Evolutionary conservation across 1,140 invertebrate genomes (phyloP), one percentile per base, ranked within the genome.

Genomic region (Maniola jurtina): DNA sequence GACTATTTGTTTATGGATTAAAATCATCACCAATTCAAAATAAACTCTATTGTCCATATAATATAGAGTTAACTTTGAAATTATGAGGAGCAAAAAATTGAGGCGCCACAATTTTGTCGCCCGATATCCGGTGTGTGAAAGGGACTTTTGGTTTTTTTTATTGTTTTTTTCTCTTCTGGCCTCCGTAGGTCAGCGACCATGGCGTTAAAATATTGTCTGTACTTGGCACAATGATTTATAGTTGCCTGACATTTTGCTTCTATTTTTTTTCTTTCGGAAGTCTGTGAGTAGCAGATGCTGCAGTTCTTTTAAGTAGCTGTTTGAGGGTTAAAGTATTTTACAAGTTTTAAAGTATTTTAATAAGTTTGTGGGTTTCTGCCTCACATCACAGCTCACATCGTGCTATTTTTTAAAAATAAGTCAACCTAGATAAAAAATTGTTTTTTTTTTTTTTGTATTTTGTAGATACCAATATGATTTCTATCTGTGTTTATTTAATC

Each of bases 71-170:
- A 56, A 35, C 68, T 79, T 78, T 76, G 16, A 52, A 42, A 38
- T 71, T 63, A 36, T 45, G 52, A 34, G 6, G 42, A 79, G 72
- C 13, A n/a, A 80, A 77, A 80, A 79, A 74, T 61, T 38, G 68
- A 82, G 82, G 83, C 82, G 85, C 82, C 85, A 81, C 71, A 70
- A 64, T 74, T 82, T 81, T 81, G 84, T 83, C 84, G 83, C 83
- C 83, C 78, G 72, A 86, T 81, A 86, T 88, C 85, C 85, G 85
- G 83, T 86, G 73, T 69, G 70, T 64, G 68, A 74, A 76, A 78
- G 70, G 76, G 72, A 77, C 40, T 50, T 16, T 64, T 67, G 55
- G 67, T 74, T 75, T 71, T 75, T 73, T 65, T 66, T 61, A n/a
- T n/a, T 78, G 72, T 76, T 75, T 75, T 72, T 73, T 71, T 64